A percentile compares a stretch with the other conserved stretches of the same genome.
Evolutionary conservation across 2,113 vertebrate species (phyloP).

Genomic region (Pseudois nayaur): DNA sequence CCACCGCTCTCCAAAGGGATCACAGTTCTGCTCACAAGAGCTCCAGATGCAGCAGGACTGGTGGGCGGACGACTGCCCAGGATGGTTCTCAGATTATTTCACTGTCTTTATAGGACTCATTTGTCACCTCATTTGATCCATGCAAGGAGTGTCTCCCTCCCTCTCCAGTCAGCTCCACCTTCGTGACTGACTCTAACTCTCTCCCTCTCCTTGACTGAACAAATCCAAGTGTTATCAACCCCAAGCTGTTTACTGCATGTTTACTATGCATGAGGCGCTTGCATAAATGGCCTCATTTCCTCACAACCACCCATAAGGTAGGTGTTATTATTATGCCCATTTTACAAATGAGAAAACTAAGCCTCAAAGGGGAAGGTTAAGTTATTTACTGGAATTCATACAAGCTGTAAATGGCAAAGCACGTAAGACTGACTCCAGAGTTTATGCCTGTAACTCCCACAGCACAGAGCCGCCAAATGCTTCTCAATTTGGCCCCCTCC

Average conservation of each 20-base stretch:
- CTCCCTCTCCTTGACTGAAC: neutral
- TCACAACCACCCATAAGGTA: neutral
- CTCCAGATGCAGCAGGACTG: neutral
- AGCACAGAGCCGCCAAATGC: neutral
- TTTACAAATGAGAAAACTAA: slow-evolving; percentile 21
- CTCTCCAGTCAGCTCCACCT: neutral
- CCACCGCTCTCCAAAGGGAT: neutral
- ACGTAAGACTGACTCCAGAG: neutral
- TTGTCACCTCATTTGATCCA: neutral
- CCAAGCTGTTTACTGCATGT: neutral
- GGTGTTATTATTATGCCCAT: neutral
- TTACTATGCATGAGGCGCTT: neutral
- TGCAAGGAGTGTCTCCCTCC: neutral
- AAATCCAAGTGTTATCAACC: neutral
- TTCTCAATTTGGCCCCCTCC: neutral
- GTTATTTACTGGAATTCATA: neutral
- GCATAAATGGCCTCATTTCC: neutral
- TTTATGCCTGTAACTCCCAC: neutral
- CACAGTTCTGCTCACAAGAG: neutral
- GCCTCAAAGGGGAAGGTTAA: neutral
- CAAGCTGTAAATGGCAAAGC: neutral
- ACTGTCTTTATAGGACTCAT: neutral
- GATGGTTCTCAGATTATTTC: neutral
- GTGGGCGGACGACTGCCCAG: neutral
- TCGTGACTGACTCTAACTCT: neutral